phyloP scores from a whole-genome alignment of 2,113 vertebrate genomes.

The Catagonus wagneri region DNA sequence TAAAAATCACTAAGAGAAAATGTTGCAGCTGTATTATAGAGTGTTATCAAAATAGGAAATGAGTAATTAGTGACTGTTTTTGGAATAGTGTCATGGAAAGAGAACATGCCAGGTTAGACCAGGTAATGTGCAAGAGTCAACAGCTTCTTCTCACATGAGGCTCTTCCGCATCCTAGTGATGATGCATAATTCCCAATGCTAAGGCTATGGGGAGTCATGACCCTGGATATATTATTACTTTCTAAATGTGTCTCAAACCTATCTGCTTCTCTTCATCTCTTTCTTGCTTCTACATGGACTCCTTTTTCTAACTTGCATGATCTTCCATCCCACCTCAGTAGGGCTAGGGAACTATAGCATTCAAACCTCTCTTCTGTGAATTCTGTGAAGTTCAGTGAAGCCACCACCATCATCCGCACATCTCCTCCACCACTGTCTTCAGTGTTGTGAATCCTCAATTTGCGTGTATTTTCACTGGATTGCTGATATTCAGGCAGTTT shows the following conservation, averaged over 20 bases:
- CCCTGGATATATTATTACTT: not conserved
- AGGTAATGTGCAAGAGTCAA: not conserved
- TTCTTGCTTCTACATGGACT: not conserved
- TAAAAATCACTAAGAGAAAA: not conserved
- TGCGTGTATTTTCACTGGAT: not conserved
- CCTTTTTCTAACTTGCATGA: not conserved
- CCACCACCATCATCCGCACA: not conserved
- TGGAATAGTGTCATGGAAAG: not conserved
- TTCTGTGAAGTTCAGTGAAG: not conserved
- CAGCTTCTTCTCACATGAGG: not conserved
- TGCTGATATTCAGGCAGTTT: not conserved
- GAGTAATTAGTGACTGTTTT: not conserved
- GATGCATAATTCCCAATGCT: not conserved
- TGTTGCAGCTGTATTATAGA: not conserved
- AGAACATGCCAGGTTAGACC: not conserved
- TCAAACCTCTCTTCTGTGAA: not conserved
- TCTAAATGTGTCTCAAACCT: not conserved
- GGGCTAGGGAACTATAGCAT: not conserved
- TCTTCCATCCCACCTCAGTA: not conserved
- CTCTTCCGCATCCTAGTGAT: not conserved
- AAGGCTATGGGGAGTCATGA: not conserved
- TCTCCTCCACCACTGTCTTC: not conserved
- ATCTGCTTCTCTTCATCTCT: not conserved
- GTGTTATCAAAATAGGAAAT: not conserved
- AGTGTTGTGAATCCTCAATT: not conserved